Evolutionary conservation across 2,888 invertebrate species (phyloP), one percentile per base, ranked within the genome.

Genomic region (Anaspis maculata): DNA sequence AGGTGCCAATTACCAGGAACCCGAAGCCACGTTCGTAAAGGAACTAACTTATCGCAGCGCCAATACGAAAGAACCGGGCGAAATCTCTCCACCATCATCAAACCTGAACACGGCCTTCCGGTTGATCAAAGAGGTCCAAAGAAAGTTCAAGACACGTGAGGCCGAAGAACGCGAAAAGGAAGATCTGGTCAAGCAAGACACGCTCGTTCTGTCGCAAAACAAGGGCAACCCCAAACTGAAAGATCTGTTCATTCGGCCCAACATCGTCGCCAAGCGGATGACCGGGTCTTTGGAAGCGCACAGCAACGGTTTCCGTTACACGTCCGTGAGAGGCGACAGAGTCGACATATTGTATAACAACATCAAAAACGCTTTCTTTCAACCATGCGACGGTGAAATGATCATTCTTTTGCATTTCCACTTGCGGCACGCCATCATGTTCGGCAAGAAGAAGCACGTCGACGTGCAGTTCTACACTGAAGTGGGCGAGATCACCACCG

Each of bases 381-480:
- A 96, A 70, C 96, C 96, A 0, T 97, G 97, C 59, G 97, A 99
- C 62, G 90, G 94, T 41, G 98, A 98, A 72, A 97, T 99, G 96
- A 66, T 99, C 37, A 98, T 99, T 59, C 71, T 99, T 14, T 72
- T 99, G 37, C 98, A 98, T 73, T 99, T 99, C 68, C 95, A 98
- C 70, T 74, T 98, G 40, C 96, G 92, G 75, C 92, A 99, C 63
- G 96, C 98, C 15, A 98, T 98, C 43, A 88, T 98, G 89, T 98
- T 97, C 72, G 97, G 97, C 50, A 66, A 76, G 67, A 98, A 98
- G 76, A 97, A 99, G 59, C 97, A 98, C 54, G 80, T 90, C 1
- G 97, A 98, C 68, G 96, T 98, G 3, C 97, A 99, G 64, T 98
- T 99, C 70, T 99, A 97, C 65, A 98, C 98, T 1, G 98, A 98